Conservation (phyloP, 2,797 vertebrate genomes). For the Tamandua tetradactyla region DNA sequence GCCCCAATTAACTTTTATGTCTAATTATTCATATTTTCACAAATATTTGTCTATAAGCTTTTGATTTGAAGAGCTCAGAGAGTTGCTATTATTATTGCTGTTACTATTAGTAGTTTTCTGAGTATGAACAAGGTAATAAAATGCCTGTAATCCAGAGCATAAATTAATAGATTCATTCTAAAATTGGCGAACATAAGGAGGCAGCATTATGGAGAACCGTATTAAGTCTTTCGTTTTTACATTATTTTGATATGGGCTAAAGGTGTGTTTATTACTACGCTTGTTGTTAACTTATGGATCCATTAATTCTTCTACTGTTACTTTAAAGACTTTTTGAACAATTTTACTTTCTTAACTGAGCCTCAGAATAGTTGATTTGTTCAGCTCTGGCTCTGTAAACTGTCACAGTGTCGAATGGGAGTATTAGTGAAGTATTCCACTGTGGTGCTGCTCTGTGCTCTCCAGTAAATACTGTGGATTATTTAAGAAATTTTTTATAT, state of each 20-base stretch:
- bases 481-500: constrained; percentile 69
- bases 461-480: constrained; percentile 65
- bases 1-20: not conserved
- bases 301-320: constrained; percentile 51
- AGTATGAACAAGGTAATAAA: not conserved
- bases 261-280: constrained; percentile 57
- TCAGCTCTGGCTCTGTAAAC: constrained; percentile 9
- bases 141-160: not conserved
- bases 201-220: not conserved
- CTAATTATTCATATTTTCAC: not conserved
- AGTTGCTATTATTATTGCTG: not conserved
- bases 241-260: constrained; percentile 45
- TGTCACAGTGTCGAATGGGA: constrained; percentile 51
- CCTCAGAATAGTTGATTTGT: constrained; percentile 71
- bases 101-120: not conserved
- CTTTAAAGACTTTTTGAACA: constrained; percentile 32
- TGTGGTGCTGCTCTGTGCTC: not conserved
- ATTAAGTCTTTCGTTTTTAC: constrained; percentile 26
- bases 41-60: not conserved
- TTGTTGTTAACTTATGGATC: constrained; percentile 47
- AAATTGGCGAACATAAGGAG: no score
- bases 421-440: constrained; percentile 50
- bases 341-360: constrained; percentile 66
- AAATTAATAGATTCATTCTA: constrained; percentile 53
- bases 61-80: not conserved